A percentile compares a stretch with the other conserved stretches of the same genome.
phyloP scores from a whole-genome alignment of 2,113 vertebrate species.

The Psammodynastes pulverulentus region DNA sequence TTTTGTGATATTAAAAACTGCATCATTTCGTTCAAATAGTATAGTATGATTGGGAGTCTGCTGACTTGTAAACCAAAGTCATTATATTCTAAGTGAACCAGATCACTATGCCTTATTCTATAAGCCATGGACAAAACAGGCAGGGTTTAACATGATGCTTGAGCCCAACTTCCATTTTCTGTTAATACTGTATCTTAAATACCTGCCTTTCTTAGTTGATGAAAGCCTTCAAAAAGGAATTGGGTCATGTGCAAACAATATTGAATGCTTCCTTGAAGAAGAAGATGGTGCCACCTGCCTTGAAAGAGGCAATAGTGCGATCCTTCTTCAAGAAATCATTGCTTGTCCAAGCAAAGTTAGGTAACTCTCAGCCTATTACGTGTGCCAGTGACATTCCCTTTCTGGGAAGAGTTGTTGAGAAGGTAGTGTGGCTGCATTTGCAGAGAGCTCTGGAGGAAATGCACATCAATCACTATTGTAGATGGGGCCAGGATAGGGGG shows the following conservation, averaged over 20 bases:
- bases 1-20: background rate
- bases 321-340: background rate
- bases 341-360: background rate
- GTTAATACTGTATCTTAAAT: background rate
- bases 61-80: background rate
- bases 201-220: background rate
- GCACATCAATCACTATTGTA: background rate
- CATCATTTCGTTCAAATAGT: background rate
- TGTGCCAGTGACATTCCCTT: background rate
- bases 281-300: background rate
- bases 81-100: background rate
- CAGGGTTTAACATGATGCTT: background rate
- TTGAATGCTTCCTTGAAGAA: background rate
- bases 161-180: background rate
- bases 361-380: background rate
- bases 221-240: background rate
- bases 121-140: background rate
- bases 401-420: background rate
- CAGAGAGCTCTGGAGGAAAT: background rate
- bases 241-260: background rate
- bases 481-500: background rate
- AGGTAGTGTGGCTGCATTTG: background rate
- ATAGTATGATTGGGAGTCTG: background rate
- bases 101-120: background rate
- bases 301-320: background rate